These are phyloP conservation scores for Diadophis punctatus DNA, from an alignment of 2,113 vertebrate species.

Conservation along the genomic window DNA sequence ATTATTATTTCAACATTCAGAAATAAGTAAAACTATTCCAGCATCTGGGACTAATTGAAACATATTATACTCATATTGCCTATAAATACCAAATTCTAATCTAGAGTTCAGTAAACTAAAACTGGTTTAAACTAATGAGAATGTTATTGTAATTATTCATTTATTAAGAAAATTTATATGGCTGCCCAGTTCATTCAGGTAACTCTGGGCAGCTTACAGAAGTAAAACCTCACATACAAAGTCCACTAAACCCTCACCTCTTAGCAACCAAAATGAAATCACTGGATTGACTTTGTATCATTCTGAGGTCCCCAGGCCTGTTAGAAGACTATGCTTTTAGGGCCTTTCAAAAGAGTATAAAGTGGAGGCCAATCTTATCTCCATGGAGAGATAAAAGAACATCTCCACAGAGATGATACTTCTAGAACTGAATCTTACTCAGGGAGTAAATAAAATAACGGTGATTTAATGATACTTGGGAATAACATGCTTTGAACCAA, in stretches of 20 bases:
- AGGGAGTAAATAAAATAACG: neutral
- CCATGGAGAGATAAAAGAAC: neutral
- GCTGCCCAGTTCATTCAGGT: neutral
- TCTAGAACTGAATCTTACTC: neutral
- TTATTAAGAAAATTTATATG: neutral
- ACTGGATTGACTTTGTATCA: neutral
- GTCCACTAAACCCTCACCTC: neutral
- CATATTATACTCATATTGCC: neutral
- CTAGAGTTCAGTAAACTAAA: neutral
- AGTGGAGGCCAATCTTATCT: neutral
- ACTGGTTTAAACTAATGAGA: neutral
- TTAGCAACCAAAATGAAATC: neutral
- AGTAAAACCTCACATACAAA: neutral
- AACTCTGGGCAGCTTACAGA: neutral
- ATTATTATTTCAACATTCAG: neutral
- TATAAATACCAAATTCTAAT: neutral
- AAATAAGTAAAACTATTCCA: neutral
- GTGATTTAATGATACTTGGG: neutral
- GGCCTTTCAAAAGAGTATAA: neutral
- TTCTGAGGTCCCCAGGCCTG: neutral
- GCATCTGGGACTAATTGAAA: neutral
- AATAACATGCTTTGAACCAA: neutral
- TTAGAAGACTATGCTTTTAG: neutral
- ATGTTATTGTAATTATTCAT: neutral
- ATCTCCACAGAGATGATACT: neutral